Percentiles rank a stretch among this genome's conserved stretches.
Evolutionary conservation across 2,113 vertebrate species (phyloP).

Genomic region (Argyrosomus japonicus): DNA sequence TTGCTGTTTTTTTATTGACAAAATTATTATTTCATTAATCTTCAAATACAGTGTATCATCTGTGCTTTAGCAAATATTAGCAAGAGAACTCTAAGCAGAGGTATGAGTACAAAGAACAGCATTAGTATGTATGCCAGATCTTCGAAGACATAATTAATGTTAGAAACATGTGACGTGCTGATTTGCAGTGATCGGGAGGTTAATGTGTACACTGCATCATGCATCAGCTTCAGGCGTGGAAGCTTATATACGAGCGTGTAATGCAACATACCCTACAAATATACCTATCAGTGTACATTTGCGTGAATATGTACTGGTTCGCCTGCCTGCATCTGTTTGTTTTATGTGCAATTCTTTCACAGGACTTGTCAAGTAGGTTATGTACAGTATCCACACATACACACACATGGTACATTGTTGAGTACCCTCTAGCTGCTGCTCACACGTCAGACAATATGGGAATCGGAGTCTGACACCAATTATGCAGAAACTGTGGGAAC

Average conservation of each 20-base stretch:
- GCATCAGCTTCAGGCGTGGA: neutral
- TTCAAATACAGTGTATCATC: conserved; percentile 24
- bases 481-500: conserved; percentile 75
- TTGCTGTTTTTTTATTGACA: neutral
- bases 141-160: conserved; percentile 2
- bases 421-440: conserved; percentile 67
- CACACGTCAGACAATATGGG: conserved; percentile 71
- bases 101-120: neutral
- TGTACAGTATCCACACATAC: conserved; percentile 53
- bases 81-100: neutral
- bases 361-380: conserved; percentile 67
- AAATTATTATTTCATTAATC: neutral
- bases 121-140: conserved; percentile 15
- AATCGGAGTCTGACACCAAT: conserved; percentile 80
- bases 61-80: conserved; percentile 21
- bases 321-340: conserved; percentile 56
- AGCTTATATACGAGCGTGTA: neutral
- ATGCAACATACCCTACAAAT: conserved; percentile 25
- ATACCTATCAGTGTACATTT: conserved; percentile 35
- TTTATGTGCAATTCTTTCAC: conserved; percentile 41
- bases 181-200: conserved; percentile 2
- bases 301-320: conserved; percentile 16
- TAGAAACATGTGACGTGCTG: neutral
- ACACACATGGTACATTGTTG: conserved; percentile 47
- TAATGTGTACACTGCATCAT: neutral